These are phyloP conservation scores for Empis livida DNA, from an alignment of 2,888 invertebrate species.

Conservation along the genomic window DNA sequence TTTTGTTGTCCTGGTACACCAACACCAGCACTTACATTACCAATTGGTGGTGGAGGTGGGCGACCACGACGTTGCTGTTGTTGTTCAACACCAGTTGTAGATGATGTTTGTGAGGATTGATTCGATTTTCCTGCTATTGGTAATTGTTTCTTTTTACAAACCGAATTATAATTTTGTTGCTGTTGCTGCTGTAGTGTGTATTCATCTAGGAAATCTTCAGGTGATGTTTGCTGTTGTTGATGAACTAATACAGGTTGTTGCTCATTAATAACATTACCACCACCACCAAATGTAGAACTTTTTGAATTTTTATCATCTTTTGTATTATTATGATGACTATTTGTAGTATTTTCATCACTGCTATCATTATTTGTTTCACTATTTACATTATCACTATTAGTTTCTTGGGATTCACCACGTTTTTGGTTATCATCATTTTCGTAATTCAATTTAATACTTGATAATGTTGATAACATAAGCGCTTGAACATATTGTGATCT, in stretches of 20 bases:
- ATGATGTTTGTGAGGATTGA: conserved; percentile 22
- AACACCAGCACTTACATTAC: conserved; percentile 19
- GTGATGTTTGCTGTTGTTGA: conserved; percentile 36
- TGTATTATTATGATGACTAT: conserved; percentile 13
- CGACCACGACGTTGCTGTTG: conserved; percentile 24
- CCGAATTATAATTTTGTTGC: conserved; percentile 24
- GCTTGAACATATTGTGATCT: conserved; percentile 54
- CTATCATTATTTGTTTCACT: conserved; percentile 22
- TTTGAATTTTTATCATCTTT: conserved; percentile 13
- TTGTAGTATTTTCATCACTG: conserved; percentile 13
- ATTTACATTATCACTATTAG: conserved; percentile 36
- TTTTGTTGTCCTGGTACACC: conserved; percentile 25
- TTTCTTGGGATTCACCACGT: conserved; percentile 21
- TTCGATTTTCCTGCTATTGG: conserved; percentile 12
- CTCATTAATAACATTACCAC: conserved; percentile 11
- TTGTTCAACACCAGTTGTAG: conserved; percentile 13
- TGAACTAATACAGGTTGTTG: conserved; percentile 29
- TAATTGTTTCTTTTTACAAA: conserved; percentile 19
- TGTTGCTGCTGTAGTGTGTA: conserved; percentile 19
- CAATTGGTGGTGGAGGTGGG: conserved; percentile 24
- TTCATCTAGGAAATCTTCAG: conserved; percentile 35
- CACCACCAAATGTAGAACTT: conserved; percentile 15
- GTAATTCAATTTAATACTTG: conserved; percentile 24
- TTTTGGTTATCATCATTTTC: conserved; percentile 18
- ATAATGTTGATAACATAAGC: conserved; percentile 48